Conservation (phyloP, 2,113 vertebrate species). For the Aegithalos caudatus region DNA sequence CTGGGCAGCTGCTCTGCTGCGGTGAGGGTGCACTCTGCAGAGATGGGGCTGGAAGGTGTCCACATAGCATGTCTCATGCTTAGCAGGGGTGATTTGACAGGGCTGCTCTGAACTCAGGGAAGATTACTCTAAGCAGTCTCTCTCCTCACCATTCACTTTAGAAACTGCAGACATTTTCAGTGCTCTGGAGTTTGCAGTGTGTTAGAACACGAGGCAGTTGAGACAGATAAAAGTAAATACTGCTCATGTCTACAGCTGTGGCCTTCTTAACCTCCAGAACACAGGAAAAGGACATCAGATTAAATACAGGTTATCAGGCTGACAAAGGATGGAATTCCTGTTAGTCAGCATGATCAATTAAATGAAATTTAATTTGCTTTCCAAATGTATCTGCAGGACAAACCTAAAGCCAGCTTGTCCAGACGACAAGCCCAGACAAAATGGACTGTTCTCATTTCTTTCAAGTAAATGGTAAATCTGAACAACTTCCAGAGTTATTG, state of each 20-base stretch:
- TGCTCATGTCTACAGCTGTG: neutral
- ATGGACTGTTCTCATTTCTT: neutral
- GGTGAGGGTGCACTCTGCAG: neutral
- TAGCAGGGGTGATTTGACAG: neutral
- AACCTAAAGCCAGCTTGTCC: neutral
- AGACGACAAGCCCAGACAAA: neutral
- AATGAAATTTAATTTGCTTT: neutral
- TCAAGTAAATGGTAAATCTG: neutral
- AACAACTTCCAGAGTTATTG: neutral
- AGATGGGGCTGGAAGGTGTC: neutral
- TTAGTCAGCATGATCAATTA: neutral
- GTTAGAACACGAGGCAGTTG: neutral
- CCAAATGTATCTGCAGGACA: neutral
- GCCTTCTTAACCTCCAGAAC: neutral
- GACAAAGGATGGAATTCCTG: neutral
- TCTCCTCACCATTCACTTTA: neutral
- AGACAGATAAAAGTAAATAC: neutral
- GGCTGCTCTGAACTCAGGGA: neutral
- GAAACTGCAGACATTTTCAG: neutral
- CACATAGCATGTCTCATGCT: neutral
- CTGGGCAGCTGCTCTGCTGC: neutral
- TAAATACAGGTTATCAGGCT: neutral
- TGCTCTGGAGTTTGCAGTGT: neutral
- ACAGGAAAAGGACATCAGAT: neutral
- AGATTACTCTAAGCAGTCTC: neutral